Conservation (phyloP, 2,113 vertebrate species). For the Dryoscopus gambensis region DNA sequence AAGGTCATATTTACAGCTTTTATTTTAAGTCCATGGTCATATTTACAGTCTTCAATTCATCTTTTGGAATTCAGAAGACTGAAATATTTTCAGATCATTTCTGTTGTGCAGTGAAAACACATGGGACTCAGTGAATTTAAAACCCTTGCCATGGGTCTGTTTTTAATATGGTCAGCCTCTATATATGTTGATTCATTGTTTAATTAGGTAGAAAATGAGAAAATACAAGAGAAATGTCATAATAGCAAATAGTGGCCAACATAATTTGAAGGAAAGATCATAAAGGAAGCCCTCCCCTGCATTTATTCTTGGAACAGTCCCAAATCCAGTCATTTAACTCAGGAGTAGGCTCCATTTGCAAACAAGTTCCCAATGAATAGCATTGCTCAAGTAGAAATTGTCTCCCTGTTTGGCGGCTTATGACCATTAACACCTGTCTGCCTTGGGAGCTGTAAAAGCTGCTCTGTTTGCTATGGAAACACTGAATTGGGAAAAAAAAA, state of each 20-base stretch:
- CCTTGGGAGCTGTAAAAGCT: background rate
- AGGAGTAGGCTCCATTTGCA: background rate
- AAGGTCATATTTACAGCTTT: slow-evolving; percentile 19
- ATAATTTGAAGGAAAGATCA: background rate
- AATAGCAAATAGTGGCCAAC: background rate
- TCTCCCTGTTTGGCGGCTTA: background rate
- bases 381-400: background rate
- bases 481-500: background rate
- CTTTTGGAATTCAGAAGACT: background rate
- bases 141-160: background rate
- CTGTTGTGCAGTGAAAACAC: background rate
- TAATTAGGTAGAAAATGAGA: slow-evolving; percentile 50
- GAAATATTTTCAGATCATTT: background rate
- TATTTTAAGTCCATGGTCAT: background rate
- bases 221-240: background rate
- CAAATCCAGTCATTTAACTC: background rate
- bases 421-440: background rate
- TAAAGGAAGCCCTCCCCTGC: background rate
- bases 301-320: background rate
- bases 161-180: background rate
- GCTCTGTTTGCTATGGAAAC: background rate
- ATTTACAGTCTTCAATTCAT: background rate
- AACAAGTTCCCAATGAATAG: background rate
- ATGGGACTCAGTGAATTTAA: background rate
- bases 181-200: slow-evolving; percentile 24